These are phyloP conservation scores for Oryzias sinensis DNA, from an alignment of 2,797 vertebrate genomes.

Conservation along the genomic window DNA sequence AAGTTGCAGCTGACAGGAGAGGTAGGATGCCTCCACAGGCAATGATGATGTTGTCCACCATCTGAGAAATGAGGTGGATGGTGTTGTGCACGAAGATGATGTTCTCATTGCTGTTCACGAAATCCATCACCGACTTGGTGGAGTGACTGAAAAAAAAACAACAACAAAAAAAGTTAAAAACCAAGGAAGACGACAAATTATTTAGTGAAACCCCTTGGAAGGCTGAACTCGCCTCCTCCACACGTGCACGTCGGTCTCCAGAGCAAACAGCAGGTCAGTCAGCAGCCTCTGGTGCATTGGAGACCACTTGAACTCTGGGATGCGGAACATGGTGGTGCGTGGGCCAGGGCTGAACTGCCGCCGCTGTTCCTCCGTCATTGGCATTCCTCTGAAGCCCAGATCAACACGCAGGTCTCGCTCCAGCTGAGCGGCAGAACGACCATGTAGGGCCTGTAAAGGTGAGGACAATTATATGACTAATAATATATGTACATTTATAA, in stretches of 20 bases:
- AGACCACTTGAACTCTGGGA: slow-evolving; percentile 99
- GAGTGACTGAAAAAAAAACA: slow-evolving; percentile 85
- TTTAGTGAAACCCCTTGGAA: neutral
- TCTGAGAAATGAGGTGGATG: slow-evolving; percentile 99
- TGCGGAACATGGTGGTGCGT: slow-evolving; percentile 98
- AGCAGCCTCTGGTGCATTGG: slow-evolving; percentile 97
- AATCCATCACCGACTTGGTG: slow-evolving; percentile 99
- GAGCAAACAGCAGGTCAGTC: slow-evolving; percentile 95
- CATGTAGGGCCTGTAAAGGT: slow-evolving; percentile 81
- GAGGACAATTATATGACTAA: neutral
- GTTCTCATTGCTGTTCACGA: slow-evolving; percentile 99
- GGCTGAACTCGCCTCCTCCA: slow-evolving; percentile 89
- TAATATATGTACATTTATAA: too few relatives aligned
- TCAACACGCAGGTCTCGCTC: slow-evolving; percentile 95
- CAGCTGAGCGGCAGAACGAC: slow-evolving; percentile 85
- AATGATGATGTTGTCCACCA: slow-evolving; percentile 99
- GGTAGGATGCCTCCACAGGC: slow-evolving; percentile 98
- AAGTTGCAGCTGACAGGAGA: slow-evolving; percentile 94
- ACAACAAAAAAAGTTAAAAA: neutral
- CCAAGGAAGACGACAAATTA: neutral
- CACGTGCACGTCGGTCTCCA: slow-evolving; percentile 97
- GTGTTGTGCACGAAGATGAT: slow-evolving; percentile 99
- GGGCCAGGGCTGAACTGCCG: slow-evolving; percentile 98
- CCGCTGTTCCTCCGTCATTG: slow-evolving; percentile 96
- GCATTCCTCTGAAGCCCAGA: slow-evolving; percentile 95